Base-by-base conservation (phyloP, 2,888 invertebrate genomes). In the Phaedon cochleariae region DNA sequence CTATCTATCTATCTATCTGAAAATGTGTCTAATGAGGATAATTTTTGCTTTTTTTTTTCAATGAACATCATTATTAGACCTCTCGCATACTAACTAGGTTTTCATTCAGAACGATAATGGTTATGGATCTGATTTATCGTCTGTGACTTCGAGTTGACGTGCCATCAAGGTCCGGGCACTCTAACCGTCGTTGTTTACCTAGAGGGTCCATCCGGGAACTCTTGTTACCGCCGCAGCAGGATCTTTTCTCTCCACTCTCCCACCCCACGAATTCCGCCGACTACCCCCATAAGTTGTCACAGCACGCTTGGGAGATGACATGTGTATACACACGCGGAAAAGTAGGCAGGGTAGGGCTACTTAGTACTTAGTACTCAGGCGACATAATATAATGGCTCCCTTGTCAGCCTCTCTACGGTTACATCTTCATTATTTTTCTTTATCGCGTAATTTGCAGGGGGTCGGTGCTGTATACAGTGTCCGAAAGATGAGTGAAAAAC, bases 291-390 rank as follows among this genome's bases (percentile, higher is more conserved):
- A 34, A 10, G 2, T 34, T 51, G 63, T 65, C 67, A 46, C 65
- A 64, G 69, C 64, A 67, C 63, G 69, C 66, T 64, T 73, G 73
- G 74, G 74, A 74, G 69, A 70, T 68, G 73, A 73, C 73, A 74
- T 73, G 72, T 74, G 74, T 70, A 67, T 62, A 64, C 64, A 65
- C 59, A 64, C 57, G 51, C 34, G 31, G 2, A 2, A 7, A 12
- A n/a, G n/a, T n/a, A n/a, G n/a, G n/a, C 2, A 46, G 57, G 55
- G 65, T 52, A 67, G 62, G 65, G 69, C 67, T 69, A 71, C 67
- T 69, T 67, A 69, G 17, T 51, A n/a, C n/a, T n/a, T n/a, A n/a
- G 4, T 63, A 66, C 62, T 65, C 59, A 67, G 22, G 62, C 48
- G 55, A 46, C 60, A 63, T 57, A 53, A n/a, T n/a, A n/a, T n/a